Evolutionary conservation across 2,888 invertebrate genomes (phyloP), one percentile per base, ranked within the genome.

Genomic region (Arrhopalites spinosus): DNA sequence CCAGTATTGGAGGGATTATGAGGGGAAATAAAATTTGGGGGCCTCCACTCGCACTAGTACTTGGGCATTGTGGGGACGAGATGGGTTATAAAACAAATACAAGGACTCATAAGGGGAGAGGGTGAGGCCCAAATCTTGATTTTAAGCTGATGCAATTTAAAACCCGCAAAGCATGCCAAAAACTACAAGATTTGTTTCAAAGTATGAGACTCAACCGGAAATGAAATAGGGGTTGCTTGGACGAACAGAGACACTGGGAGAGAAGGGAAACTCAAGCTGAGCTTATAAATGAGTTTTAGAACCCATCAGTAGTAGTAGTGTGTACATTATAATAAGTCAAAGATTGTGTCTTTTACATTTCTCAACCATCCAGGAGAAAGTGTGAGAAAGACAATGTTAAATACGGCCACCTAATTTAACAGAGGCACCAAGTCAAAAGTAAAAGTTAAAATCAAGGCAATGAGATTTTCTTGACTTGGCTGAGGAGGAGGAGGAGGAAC

Each of bases 281-380:
- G 66, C 66, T 73, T 66, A 67, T 66, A 47, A 73, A 66, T 66
- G 66, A 66, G 53, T 36, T 70, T 53, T 59, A 66, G 56, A 66
- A 53, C 23, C 29, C n/a, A n/a, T n/a, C n/a, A n/a, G n/a, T n/a
- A n/a, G n/a, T n/a, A n/a, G n/a, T n/a, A 36, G 36, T 36, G 36
- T 11, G 36, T 36, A 36, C 36, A 36, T 36, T 7, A 7, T 7
- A 36, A 36, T 36, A 36, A 36, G 36, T 36, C 5, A 36, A 36
- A 11, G n/a, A n/a, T n/a, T n/a, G n/a, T n/a, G n/a, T n/a, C n/a
- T n/a, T n/a, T n/a, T n/a, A n/a, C n/a, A n/a, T n/a, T n/a, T n/a
- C n/a, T n/a, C n/a, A n/a, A n/a, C n/a, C n/a, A n/a, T n/a, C n/a
- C n/a, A n/a, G 36, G 36, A 36, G 36, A 36, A 36, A 36, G 36